Base-by-base conservation (phyloP, 2,888 invertebrate genomes). In the Gymnoscelis rufifasciata region DNA sequence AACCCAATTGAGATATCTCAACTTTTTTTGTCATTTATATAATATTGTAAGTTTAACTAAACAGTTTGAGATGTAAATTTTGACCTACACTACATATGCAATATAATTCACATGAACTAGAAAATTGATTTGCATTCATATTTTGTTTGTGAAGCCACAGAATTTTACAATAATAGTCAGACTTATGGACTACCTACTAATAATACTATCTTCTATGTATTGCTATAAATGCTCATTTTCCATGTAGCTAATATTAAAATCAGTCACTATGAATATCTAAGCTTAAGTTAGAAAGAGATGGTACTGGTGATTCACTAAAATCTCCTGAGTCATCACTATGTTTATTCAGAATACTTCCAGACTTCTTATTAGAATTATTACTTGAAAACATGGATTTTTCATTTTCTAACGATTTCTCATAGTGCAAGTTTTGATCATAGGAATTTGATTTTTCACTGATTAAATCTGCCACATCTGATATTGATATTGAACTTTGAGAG, bases 251-350 rank as follows among this genome's bases (percentile, higher is more conserved):
- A 35, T 8, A 14, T 12, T 14, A n/a, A 27, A 3, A 3, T 68
- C 60, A 84, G 54, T 86, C 86, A 74, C 84, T 86, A 65, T 86
- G 84, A 54, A 84, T 77, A 57, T 88, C 83, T 44, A 86, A 71
- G 60, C 87, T 88, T 23, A 88, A 67, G 65, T 88, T 88, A 41
- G 87, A 88, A 23, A 88, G 58, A 15, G 86, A 87, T 15, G 83
- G 86, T 47, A 88, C 64, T 3, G 86, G 81, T 26, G 87, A 86
- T 41, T 81, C 86, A 0, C 84, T 78, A 49, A 80, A 83, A 50
- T 86, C 86, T 39, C 78, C 83, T 11, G 84, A 84, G 58, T 83
- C 80, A 64, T 83, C 80, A 62, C 76, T 82, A 12, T 64, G 56
- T 43, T 66, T 59, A 57, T 73, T 78, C 37, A 52, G 62, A 40